Percentiles rank a stretch among this genome's conserved stretches.
phyloP scores from a whole-genome alignment of 2,888 invertebrate species.

The Eupithecia pulchellata region DNA sequence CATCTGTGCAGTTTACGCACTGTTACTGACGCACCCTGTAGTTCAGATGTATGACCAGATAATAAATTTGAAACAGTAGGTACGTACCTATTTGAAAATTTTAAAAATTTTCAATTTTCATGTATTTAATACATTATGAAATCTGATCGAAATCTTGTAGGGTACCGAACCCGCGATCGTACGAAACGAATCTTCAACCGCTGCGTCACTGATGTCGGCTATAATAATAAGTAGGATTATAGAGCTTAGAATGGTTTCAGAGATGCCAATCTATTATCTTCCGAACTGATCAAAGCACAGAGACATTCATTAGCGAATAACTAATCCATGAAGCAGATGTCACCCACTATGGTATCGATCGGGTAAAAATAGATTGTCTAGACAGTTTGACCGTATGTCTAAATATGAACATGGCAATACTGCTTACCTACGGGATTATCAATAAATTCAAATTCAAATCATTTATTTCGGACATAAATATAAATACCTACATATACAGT shows the following conservation, averaged over 20 bases:
- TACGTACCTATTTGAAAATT: background rate
- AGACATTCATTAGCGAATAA: background rate
- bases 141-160: background rate
- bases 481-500: no score
- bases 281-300: background rate
- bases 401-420: constrained; percentile 8
- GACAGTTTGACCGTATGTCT: background rate
- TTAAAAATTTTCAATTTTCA: background rate
- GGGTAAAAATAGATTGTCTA: constrained; percentile 2
- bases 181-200: background rate
- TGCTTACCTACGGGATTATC: background rate
- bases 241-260: background rate
- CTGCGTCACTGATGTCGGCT: background rate
- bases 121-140: background rate
- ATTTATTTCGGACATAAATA: no score
- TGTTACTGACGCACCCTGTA: background rate
- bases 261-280: background rate
- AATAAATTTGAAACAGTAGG: background rate
- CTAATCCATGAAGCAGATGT: background rate
- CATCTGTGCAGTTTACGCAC: background rate
- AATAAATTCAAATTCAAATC: no score
- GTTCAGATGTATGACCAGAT: background rate
- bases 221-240: background rate
- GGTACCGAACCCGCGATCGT: background rate
- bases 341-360: background rate